These are phyloP conservation scores for Chlorocebus sabaeus DNA, from an alignment of 2,113 vertebrate species.

Conservation along the genomic window DNA sequence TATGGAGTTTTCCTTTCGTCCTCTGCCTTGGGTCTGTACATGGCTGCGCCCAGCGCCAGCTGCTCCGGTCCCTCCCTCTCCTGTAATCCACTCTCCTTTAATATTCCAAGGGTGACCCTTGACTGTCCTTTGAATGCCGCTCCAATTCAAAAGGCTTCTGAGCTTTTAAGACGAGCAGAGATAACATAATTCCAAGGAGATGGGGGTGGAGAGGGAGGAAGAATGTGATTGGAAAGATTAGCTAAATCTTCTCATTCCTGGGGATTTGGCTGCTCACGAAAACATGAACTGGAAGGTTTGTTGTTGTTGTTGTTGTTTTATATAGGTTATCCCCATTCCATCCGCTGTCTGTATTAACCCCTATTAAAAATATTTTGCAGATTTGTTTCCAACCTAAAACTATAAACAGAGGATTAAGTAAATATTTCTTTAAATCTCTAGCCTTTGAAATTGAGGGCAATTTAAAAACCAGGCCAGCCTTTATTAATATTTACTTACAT, in stretches of 20 bases:
- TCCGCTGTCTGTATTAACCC: constrained; percentile 13
- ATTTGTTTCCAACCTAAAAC: constrained; percentile 6
- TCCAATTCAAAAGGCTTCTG: constrained; percentile 72
- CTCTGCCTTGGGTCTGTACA: neutral
- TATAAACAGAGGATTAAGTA: constrained; percentile 11
- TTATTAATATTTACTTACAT: constrained; percentile 37
- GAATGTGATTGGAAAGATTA: constrained; percentile 69
- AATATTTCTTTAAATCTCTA: constrained; percentile 32
- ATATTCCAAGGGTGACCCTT: constrained; percentile 71
- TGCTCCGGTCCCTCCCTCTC: constrained; percentile 25
- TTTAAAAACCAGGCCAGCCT: constrained; percentile 29
- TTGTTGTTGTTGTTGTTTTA: neutral
- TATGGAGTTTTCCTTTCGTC: neutral
- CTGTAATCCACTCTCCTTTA: constrained; percentile 72
- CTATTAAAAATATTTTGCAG: constrained; percentile 42
- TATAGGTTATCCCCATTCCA: neutral
- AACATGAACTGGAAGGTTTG: neutral
- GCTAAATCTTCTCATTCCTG: constrained; percentile 60
- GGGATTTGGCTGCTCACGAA: constrained; percentile 36
- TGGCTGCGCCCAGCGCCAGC: neutral
- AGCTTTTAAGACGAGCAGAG: constrained; percentile 60
- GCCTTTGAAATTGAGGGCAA: constrained; percentile 15
- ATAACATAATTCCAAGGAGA: constrained; percentile 71
- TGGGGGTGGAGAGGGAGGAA: constrained; percentile 22
- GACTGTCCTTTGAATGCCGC: constrained; percentile 70